These are phyloP conservation scores for Platycheirus albimanus DNA, from an alignment of 2,888 invertebrate genomes.

Conservation along the genomic window DNA sequence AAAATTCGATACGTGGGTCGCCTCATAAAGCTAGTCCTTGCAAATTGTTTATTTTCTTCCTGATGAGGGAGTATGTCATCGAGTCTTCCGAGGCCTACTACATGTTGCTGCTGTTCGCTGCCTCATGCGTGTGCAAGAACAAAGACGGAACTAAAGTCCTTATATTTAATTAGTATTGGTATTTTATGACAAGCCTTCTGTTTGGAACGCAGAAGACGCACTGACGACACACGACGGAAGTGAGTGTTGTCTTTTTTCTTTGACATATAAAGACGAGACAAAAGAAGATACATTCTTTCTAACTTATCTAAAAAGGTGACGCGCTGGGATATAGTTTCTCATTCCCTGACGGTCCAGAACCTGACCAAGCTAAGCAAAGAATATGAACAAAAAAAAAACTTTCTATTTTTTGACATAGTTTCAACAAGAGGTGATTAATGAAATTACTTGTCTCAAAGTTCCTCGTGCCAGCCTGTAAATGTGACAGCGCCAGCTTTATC, in stretches of 20 bases:
- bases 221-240: constrained; percentile 8
- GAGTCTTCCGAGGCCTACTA: constrained; percentile 21
- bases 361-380: background rate
- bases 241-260: constrained; percentile 15
- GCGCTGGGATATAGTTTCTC: constrained; percentile 6
- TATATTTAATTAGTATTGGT: constrained; percentile 64
- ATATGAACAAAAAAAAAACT: constrained; percentile 56
- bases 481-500: constrained; percentile 29
- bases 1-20: constrained; percentile 35
- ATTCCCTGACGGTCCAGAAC: constrained; percentile 7
- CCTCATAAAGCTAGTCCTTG: constrained; percentile 32
- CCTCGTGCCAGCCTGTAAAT: constrained; percentile 37
- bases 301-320: constrained; percentile 23
- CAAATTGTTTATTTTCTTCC: constrained; percentile 41
- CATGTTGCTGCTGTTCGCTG: constrained; percentile 31
- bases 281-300: constrained; percentile 43
- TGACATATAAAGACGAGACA: constrained; percentile 52
- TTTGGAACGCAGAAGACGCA: no score
- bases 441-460: constrained; percentile 68
- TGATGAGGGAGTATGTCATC: constrained; percentile 26
- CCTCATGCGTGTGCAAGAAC: background rate
- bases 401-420: constrained; percentile 72
- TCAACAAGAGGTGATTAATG: constrained; percentile 72
- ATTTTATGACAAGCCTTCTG: constrained; percentile 40
- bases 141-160: constrained; percentile 18